Conservation (phyloP, 2,888 invertebrate genomes). For the Trichogramma dendrolimi region DNA sequence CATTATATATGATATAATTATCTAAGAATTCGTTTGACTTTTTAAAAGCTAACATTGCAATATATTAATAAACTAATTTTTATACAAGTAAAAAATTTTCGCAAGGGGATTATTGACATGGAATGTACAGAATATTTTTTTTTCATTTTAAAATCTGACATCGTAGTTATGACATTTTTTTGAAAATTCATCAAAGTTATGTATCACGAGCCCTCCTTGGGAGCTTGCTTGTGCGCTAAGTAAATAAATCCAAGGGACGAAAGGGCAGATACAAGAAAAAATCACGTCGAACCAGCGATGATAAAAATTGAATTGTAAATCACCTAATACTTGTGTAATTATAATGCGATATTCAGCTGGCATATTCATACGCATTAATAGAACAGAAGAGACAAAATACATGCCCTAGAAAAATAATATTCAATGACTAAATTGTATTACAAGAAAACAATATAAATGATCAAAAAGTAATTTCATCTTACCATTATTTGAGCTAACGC, state of each 20-base stretch:
- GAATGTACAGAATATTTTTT: no score
- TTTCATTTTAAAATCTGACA: no score
- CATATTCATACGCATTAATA: slow-evolving; percentile 99
- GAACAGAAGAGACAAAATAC: slow-evolving; percentile 98
- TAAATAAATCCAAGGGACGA: slow-evolving; percentile 94
- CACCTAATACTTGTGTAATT: slow-evolving; percentile 87
- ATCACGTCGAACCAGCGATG: slow-evolving; percentile 99
- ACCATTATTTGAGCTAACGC: slow-evolving; percentile 97
- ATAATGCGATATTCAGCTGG: slow-evolving; percentile 94
- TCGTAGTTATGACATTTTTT: no score
- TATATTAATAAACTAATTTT: no score
- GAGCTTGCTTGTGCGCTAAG: slow-evolving; percentile 87
- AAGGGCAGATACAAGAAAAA: slow-evolving; percentile 93
- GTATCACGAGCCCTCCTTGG: slow-evolving; percentile 46
- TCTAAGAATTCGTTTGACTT: no score
- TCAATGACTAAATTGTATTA: background rate
- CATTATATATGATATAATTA: no score
- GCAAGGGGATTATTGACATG: no score
- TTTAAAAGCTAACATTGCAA: no score
- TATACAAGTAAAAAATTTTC: no score
- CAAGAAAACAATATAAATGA: background rate
- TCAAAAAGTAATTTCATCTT: slow-evolving; percentile 36
- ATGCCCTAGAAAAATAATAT: slow-evolving; percentile 68
- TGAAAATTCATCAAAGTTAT: no score
- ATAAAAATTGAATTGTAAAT: slow-evolving; percentile 97